Evolutionary conservation across 2,888 invertebrate species (phyloP), one percentile per base, ranked within the genome.

Genomic region (Tenthredo notha): DNA sequence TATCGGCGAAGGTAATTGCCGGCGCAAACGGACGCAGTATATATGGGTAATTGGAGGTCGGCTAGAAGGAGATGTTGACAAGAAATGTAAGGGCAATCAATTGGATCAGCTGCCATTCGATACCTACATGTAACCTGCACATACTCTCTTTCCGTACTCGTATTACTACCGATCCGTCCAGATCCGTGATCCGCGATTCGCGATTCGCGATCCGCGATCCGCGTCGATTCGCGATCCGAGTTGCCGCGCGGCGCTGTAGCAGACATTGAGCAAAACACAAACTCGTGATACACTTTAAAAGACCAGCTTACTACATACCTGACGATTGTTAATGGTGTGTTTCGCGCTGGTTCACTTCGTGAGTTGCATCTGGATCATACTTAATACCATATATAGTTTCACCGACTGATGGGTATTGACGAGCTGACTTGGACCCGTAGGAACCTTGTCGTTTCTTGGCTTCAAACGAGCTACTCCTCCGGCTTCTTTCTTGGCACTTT

Each of bases 61-160:
- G 29, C 83, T 83, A 70, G 83, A 67, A 83, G 67, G 83, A 83
- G 83, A 83, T 50, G 67, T 83, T 70, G 83, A 67, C 84, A 84
- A 75, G 84, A 84, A 84, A 78, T 78, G 77, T 78, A 84, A 75
- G 84, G 84, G 84, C 77, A 84, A 84, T 84, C 77, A 84, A 84
- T 84, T 78, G 75, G 77, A 77, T 50, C 84, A 65, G 84, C 84
- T 77, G 84, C 77, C 67, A 77, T 84, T 58, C 25, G 80, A 58
- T 40, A 43, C 47, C 47, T 47, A 15, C 50, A 29, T 77, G 29
- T 54, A 47, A 75, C 75, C 40, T 40, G 43, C 47, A 25, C 47
- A 47, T 15, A 47, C 21, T 47, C 18, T 74, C n/a, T 29, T 75
- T 12, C 75, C 75, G 47, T 75, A 10, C 18, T 70, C 12, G 47